A percentile compares a stretch with the other conserved stretches of the same genome.
Conservation (phyloP, 92 coral and sea anemone genomes). For the Bergia sp. region DNA sequence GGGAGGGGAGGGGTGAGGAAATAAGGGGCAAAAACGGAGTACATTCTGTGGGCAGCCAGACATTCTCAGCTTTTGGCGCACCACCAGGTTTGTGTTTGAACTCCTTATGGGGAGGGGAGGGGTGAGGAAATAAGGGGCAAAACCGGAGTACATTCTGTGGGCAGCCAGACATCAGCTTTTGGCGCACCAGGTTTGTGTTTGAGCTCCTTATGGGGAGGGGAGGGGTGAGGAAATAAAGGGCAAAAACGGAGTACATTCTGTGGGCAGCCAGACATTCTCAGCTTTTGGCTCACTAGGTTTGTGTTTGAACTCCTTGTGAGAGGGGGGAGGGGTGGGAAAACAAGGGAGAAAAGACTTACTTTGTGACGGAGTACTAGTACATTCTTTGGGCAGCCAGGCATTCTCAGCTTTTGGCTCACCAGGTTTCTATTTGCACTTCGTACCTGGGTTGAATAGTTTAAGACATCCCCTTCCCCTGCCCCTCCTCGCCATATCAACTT, state of each 20-base stretch:
- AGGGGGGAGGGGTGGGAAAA: no score
- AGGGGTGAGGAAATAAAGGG: no score
- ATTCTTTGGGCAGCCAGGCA: not conserved
- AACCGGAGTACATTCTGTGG: constrained; percentile 92
- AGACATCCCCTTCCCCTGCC: no score
- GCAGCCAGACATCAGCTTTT: constrained; percentile 90
- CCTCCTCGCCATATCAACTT: no score
- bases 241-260: constrained; percentile 75
- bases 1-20: no score
- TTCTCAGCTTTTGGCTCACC: no score
- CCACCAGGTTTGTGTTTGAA: constrained; percentile 74
- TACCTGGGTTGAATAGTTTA: not conserved
- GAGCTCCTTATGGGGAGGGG: no score
- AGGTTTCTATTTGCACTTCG: no score
- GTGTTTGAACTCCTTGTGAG: not conserved
- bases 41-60: constrained; percentile 96
- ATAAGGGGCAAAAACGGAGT: no score
- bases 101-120: no score
- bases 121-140: no score
- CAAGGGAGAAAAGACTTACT: not conserved
- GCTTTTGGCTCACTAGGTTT: constrained; percentile 95
- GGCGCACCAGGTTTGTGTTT: constrained; percentile 90
- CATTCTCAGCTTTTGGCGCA: constrained; percentile 97
- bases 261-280: constrained; percentile 95
- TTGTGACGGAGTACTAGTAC: not conserved